These are phyloP conservation scores for Scrobipalpa costella DNA, from an alignment of 2,888 invertebrate species.

Conservation along the genomic window DNA sequence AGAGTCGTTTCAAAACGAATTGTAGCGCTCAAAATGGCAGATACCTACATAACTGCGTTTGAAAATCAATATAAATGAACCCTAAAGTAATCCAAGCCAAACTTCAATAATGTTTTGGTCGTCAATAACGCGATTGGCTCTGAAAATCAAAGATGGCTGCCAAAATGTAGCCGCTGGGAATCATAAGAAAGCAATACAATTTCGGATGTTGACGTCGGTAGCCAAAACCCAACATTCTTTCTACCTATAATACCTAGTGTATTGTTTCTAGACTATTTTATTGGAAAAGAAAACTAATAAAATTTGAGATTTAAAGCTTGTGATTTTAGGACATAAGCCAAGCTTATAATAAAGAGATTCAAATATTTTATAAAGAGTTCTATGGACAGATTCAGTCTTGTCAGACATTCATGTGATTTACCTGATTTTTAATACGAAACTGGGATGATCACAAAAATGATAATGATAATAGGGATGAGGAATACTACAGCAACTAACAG, in stretches of 20 bases:
- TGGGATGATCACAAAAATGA: too few species aligned
- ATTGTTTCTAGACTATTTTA: constrained; percentile 5
- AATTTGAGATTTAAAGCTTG: neutral
- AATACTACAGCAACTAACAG: too few species aligned
- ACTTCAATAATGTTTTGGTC: constrained; percentile 17
- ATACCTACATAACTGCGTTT: too few species aligned
- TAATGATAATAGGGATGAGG: too few species aligned
- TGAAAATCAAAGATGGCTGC: constrained; percentile 21
- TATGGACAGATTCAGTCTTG: too few species aligned
- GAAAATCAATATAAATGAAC: neutral
- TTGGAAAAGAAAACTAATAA: constrained; percentile 12
- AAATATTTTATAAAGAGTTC: too few species aligned
- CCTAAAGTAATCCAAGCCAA: neutral
- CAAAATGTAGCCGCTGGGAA: constrained; percentile 27
- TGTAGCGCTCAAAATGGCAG: too few species aligned
- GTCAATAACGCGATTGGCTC: constrained; percentile 26
- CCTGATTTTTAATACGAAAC: too few species aligned
- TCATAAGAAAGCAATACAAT: constrained; percentile 29
- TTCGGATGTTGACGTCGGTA: constrained; percentile 20
- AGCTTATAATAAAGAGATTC: too few species aligned
- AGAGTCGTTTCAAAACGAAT: too few species aligned
- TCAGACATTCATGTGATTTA: too few species aligned
- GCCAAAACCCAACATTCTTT: neutral
- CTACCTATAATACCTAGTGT: constrained; percentile 10
- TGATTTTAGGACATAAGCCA: neutral